Percentiles rank a stretch among this genome's conserved stretches.
Evolutionary conservation across 1,140 invertebrate species (phyloP).

Genomic region (Amyelois transitella): DNA sequence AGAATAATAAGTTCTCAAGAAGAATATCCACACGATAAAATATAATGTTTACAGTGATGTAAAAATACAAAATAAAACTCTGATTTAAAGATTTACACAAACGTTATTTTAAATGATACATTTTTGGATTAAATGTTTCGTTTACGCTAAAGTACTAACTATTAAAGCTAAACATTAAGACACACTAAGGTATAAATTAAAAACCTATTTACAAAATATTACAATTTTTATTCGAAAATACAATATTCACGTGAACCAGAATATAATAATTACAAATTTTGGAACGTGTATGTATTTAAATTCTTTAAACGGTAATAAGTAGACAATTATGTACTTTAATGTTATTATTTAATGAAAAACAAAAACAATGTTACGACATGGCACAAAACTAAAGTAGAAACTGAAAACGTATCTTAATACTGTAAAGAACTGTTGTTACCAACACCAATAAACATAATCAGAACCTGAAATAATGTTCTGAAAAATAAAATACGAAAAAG

Average conservation of each 20-base stretch:
- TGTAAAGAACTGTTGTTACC: not conserved
- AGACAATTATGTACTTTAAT: not conserved
- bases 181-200: conserved; percentile 63
- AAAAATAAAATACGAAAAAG: conserved; percentile 7
- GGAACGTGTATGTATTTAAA: conserved; percentile 9
- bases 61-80: conserved; percentile 29
- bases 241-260: conserved; percentile 4
- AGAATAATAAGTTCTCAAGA: conserved; percentile 14
- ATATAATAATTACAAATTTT: conserved; percentile 17
- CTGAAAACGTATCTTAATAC: conserved; percentile 10
- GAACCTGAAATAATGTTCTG: conserved; percentile 10
- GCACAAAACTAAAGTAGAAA: conserved; percentile 33
- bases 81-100: conserved; percentile 17
- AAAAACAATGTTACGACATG: conserved; percentile 26
- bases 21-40: not conserved
- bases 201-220: conserved; percentile 69
- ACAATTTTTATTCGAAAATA: conserved; percentile 30
- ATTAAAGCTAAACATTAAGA: conserved; percentile 66
- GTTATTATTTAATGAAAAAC: conserved; percentile 4
- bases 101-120: conserved; percentile 41
- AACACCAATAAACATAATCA: not conserved
- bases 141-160: conserved; percentile 56
- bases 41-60: conserved; percentile 19
- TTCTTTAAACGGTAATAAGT: not conserved
- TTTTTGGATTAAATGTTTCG: conserved; percentile 64